phyloP scores from a whole-genome alignment of 2,113 vertebrate genomes.

The Prolemur simus region DNA sequence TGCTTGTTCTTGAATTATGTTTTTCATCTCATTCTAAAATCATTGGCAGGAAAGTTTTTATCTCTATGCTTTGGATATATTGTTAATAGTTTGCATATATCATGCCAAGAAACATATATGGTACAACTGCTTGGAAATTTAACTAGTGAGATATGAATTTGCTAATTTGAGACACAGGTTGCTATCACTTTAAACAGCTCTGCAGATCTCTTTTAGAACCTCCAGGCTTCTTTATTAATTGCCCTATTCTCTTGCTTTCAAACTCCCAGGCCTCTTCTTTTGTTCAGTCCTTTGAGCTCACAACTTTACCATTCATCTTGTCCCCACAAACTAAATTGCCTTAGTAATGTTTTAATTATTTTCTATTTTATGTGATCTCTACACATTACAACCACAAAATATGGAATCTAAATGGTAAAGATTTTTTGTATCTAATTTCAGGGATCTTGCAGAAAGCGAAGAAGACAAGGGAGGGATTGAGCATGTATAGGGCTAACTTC shows the following conservation, averaged over 20 bases:
- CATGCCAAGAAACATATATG: neutral
- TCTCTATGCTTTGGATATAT: neutral
- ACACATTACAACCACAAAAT: neutral
- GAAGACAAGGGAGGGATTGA: neutral
- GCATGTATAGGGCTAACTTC: neutral
- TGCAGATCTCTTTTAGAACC: neutral
- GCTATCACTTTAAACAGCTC: neutral
- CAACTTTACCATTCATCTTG: neutral
- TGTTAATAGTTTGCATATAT: neutral
- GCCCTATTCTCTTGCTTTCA: neutral
- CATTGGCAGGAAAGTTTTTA: neutral
- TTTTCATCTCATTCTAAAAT: neutral
- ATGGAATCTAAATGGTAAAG: neutral
- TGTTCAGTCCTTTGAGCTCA: accelerated
- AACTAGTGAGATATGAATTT: neutral
- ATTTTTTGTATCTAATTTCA: neutral
- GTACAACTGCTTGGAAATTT: neutral
- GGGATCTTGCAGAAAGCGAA: neutral
- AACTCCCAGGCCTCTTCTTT: accelerated
- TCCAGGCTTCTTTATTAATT: neutral
- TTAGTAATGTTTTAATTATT: neutral
- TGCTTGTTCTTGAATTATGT: neutral
- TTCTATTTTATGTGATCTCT: neutral
- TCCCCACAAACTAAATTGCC: neutral
- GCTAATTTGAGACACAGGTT: neutral